Evolutionary conservation across 2,797 vertebrate genomes (phyloP), one percentile per base, ranked within the genome.

Genomic region (Urocyon cinereoargenteus): DNA sequence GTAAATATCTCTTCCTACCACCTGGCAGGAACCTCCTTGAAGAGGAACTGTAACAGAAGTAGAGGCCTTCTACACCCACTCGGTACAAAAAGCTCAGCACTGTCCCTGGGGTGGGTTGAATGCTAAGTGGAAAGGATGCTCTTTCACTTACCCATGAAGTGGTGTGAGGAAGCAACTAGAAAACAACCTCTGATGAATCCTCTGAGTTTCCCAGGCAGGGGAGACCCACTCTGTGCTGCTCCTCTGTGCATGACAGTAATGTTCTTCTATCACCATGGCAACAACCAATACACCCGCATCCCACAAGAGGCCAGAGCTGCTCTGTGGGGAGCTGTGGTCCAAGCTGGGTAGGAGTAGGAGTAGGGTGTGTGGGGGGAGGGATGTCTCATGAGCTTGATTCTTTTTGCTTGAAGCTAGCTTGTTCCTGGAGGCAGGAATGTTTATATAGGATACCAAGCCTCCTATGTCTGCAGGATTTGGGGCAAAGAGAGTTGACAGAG

Each of bases 241-340:
- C 59, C 21, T 59, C 53, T 90, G 26, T 97, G 94, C 86, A 34
- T 95, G 88, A 97, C 92, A 92, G 92, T 95, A 97, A 92, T 91
- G 94, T 79, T 96, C 93, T 66, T 97, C 90, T 28, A 34, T 98
- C 79, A 90, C 98, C 96, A 98, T 98, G 92, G 97, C 90, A 98
- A 98, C 97, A 93, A 68, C 95, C 70, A 92, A 91, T 91, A 96
- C 61, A 93, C 70, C 28, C 40, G 51, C 94, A 97, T 94, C 82
- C 79, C 22, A 15, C 6, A 89, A 92, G 90, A 97, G 93, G 78
- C 98, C 94, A 92, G 96, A 95, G 95, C 91, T 81, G 86, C 85
- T 97, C 87, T 96, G 79, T 59, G 34, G 72, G 85, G 86, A 97
- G 40, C 90, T 88, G 68, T 89, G 82, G 97, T 97, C 96, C 91